A percentile compares a stretch with the other conserved stretches of the same genome.
Evolutionary conservation across 23 tunicate species (phyloP).

Genomic region (Halocynthia aurantium): DNA sequence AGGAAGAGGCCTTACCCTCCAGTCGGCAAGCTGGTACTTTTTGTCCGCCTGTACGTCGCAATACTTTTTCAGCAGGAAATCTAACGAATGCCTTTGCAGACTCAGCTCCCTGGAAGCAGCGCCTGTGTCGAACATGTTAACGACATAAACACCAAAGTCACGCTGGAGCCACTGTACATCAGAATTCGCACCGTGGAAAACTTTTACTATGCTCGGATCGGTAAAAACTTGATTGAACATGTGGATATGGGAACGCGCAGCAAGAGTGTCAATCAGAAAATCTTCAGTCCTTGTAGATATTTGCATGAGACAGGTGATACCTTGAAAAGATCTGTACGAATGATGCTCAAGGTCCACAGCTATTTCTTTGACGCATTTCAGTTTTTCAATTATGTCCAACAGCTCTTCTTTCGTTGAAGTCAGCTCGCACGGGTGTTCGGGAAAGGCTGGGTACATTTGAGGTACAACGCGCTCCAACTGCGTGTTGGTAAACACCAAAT

Average conservation of each 20-base stretch:
- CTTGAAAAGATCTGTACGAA: conserved; percentile 89
- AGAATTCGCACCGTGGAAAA: conserved; percentile 86
- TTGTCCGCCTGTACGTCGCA: conserved; percentile 79
- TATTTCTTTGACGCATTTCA: conserved; percentile 46
- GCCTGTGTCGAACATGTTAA: conserved; percentile 97
- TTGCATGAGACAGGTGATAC: conserved; percentile 98
- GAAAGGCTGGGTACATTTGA: conserved; percentile 27
- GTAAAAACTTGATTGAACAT: conserved; percentile 76
- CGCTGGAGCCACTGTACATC: conserved; percentile 94
- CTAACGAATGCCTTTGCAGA: conserved; percentile 46
- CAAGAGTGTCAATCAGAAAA: conserved; percentile 87
- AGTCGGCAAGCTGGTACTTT: conserved; percentile 93
- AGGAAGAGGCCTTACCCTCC: conserved; percentile 93
- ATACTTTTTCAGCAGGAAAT: conserved; percentile 70
- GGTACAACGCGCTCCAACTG: conserved; percentile 62
- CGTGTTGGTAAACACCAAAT: conserved; percentile 23
- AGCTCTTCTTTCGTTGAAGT: conserved; percentile 22
- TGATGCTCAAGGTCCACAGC: conserved; percentile 98
- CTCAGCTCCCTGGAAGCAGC: conserved; percentile 46
- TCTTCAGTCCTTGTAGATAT: conserved; percentile 78
- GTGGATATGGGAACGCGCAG: conserved; percentile 63
- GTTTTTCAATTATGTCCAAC: conserved; percentile 27
- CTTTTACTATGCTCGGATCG: conserved; percentile 83
- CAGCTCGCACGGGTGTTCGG: conserved; percentile 27
- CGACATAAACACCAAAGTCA: conserved; percentile 92